phyloP scores from a whole-genome alignment of 2,113 vertebrate species.

The Beaufortia kweichowensis region DNA sequence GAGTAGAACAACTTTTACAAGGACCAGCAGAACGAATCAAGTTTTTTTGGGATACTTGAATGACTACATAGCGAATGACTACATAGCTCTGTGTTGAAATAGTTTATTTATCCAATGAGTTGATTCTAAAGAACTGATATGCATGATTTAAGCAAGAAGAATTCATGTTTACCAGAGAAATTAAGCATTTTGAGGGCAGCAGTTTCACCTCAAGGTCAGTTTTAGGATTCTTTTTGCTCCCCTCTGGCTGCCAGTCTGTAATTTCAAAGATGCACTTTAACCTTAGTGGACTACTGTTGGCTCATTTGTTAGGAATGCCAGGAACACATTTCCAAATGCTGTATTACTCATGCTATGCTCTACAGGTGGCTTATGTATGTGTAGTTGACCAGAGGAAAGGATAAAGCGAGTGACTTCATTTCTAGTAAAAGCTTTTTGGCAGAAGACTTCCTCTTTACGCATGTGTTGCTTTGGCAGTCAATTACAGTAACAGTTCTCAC shows the following conservation, averaged over 20 bases:
- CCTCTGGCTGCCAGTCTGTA: background rate
- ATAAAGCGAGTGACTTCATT: slow-evolving; percentile 12
- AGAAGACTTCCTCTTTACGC: background rate
- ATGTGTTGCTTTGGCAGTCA: slow-evolving; percentile 7
- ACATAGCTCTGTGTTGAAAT: background rate
- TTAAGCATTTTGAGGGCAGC: background rate
- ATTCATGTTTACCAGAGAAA: background rate
- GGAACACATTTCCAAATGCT: background rate
- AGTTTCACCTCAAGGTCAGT: slow-evolving; percentile 7
- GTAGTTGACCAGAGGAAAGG: background rate
- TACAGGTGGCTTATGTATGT: slow-evolving; percentile 1
- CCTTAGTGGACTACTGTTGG: slow-evolving; percentile 16
- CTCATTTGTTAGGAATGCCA: slow-evolving; percentile 20
- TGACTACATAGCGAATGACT: background rate
- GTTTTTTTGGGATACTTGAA: background rate
- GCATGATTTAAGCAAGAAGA: background rate
- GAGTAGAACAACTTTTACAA: background rate
- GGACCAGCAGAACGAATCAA: background rate
- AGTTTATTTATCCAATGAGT: slow-evolving; percentile 1
- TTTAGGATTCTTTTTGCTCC: slow-evolving; percentile 14
- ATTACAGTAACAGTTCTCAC: background rate
- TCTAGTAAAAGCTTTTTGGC: slow-evolving; percentile 3
- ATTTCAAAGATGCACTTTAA: slow-evolving; percentile 57
- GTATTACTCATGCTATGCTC: background rate
- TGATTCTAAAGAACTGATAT: slow-evolving; percentile 8